phyloP scores from a whole-genome alignment of 2,113 vertebrate genomes.

The Callospermophilus lateralis region DNA sequence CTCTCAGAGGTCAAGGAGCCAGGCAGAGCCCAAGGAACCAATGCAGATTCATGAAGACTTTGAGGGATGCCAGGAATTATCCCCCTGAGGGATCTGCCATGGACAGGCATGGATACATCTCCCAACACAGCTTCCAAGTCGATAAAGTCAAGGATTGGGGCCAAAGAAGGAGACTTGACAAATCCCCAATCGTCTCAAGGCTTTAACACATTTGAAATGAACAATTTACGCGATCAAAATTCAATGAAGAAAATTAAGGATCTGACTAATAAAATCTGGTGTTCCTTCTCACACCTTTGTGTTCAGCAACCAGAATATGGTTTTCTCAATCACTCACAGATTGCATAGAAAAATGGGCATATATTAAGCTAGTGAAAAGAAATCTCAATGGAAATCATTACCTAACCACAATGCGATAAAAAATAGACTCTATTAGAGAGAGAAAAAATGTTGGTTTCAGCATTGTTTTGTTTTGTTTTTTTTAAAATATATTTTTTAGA shows the following conservation, averaged over 20 bases:
- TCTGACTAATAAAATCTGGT: constrained; percentile 7
- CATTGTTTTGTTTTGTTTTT: background rate
- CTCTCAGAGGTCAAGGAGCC: background rate
- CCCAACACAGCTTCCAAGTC: background rate
- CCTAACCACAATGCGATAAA: constrained; percentile 35
- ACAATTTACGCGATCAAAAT: constrained; percentile 19
- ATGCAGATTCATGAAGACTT: background rate
- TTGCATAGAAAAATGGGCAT: constrained; percentile 43
- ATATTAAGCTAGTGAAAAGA: background rate
- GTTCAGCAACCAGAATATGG: background rate
- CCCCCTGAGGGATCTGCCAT: background rate
- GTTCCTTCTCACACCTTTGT: background rate
- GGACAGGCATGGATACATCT: background rate
- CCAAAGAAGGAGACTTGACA: background rate
- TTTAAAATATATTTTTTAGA: too few relatives aligned
- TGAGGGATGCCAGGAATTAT: fast-evolving
- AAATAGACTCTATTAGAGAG: constrained; percentile 38
- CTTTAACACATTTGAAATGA: constrained; percentile 33
- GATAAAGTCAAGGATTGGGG: background rate
- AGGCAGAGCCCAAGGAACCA: too few relatives aligned
- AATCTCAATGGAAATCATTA: constrained; percentile 26
- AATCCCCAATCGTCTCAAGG: background rate
- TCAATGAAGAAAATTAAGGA: constrained; percentile 47
- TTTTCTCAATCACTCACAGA: constrained; percentile 6
- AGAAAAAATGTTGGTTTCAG: background rate